Evolutionary conservation across 2,113 vertebrate genomes (phyloP), one percentile per base, ranked within the genome.

Genomic region (Epinephelus fuscoguttatus): DNA sequence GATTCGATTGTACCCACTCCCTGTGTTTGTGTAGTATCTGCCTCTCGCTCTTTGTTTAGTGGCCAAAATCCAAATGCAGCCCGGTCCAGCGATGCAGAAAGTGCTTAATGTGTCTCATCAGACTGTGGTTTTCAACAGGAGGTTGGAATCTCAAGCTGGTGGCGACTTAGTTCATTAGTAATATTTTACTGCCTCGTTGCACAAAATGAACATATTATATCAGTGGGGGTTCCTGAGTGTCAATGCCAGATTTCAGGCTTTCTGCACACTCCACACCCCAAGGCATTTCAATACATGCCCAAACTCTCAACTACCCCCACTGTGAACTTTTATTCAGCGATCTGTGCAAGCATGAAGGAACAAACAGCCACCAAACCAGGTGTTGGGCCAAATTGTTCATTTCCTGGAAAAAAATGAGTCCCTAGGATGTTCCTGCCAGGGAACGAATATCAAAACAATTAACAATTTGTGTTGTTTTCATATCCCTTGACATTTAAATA

Each of bases 61-160:
- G 55, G 47, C 47, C 67, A 85, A 42, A 80, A 76, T 81, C 53
- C 66, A 57, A 85, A 69, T n/a, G 60, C 30, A 59, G 66, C 67
- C 23, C 33, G 42, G 37, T 30, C 33, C 55, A 67, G 19, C 1
- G 15, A 53, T 55, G 68, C 73, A 85, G 30, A 76, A 85, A 63
- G 52, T 23, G 42, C 52, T 70, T 64, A 66, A 77, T 71, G 59
- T 53, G 66, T 77, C 67, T 81, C 73, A 42, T 40, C 52, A 40
- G 68, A 56, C 30, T 52, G 10, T 49, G 57, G 17, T 71, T 77
- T 78, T 66, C 59, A 72, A 45, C 75, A 73, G 17, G 40, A 52
- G 77, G 52, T 47, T 42, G 19, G 17, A 61, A 33, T 72, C 53
- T 53, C n/a, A 49, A 47, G 72, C 67, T 61, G 77, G 42, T 75